These are phyloP conservation scores for Silurus lanzhouensis DNA, from an alignment of 2,797 vertebrate genomes.

Conservation along the genomic window DNA sequence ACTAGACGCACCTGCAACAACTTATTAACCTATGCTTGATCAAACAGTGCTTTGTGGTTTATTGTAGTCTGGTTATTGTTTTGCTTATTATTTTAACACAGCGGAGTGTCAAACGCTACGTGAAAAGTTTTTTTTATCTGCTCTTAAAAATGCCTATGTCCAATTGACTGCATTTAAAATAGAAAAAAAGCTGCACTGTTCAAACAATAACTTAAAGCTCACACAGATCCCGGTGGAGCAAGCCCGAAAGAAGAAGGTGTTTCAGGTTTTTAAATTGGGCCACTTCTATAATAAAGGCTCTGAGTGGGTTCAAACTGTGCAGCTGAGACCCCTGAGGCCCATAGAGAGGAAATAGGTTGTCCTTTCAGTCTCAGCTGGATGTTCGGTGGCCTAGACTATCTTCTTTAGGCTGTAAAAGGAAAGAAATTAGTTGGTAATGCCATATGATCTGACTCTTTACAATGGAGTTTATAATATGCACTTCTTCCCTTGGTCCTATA, in stretches of 20 bases:
- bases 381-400: constrained; percentile 68
- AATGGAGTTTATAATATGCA: background rate
- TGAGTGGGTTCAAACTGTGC: constrained; percentile 29
- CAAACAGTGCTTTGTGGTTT: background rate
- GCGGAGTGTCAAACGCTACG: background rate
- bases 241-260: background rate
- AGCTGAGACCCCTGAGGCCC: constrained; percentile 42
- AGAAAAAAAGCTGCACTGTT: background rate
- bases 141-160: background rate
- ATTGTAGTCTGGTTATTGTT: constrained; percentile 21
- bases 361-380: constrained; percentile 42
- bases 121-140: background rate
- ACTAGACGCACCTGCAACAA: background rate
- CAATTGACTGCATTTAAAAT: background rate
- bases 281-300: constrained; percentile 43
- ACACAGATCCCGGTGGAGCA: constrained; percentile 6
- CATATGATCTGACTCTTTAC: background rate
- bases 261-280: constrained; percentile 39
- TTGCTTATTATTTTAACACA: constrained; percentile 3
- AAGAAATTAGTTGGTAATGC: constrained; percentile 10
- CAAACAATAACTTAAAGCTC: constrained; percentile 11
- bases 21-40: background rate
- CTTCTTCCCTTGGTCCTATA: background rate
- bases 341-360: constrained; percentile 33
- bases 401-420: constrained; percentile 24